Evolutionary conservation across 1,140 invertebrate genomes (phyloP).

Genomic region (Cecropterus lyciades): DNA sequence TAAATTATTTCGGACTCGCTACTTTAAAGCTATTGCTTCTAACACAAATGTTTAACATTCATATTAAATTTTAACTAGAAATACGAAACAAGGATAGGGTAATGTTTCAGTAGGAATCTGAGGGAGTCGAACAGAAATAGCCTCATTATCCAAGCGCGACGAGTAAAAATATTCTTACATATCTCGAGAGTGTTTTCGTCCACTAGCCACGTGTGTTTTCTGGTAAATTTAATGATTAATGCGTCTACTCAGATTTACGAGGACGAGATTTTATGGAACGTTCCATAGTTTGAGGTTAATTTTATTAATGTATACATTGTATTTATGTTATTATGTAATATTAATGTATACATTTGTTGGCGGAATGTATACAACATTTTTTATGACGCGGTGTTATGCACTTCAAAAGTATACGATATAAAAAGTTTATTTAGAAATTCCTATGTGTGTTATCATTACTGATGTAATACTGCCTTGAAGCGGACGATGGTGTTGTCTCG

Average conservation of each 20-base stretch:
- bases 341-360: too few species aligned
- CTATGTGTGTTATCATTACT: too few species aligned
- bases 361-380: neutral
- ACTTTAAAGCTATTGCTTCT: too few species aligned
- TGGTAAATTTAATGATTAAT: conserved; percentile 46
- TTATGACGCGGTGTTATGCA: too few species aligned
- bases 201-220: conserved; percentile 36
- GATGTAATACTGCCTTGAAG: too few species aligned
- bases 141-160: conserved; percentile 55
- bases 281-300: conserved; percentile 24
- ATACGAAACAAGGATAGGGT: neutral
- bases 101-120: conserved; percentile 40
- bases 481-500: too few species aligned
- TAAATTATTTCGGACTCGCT: too few species aligned
- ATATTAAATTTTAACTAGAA: too few species aligned
- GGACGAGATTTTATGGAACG: conserved; percentile 28
- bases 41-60: too few species aligned
- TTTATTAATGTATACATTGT: conserved; percentile 20
- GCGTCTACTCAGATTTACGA: conserved; percentile 43
- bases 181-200: conserved; percentile 58
- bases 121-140: conserved; percentile 59
- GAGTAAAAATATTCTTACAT: conserved; percentile 71
- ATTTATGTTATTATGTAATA: too few species aligned
- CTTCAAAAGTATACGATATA: too few species aligned
- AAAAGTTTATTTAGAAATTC: too few species aligned